Evolutionary conservation across 1,140 invertebrate species (phyloP), one percentile per base, ranked within the genome.

Genomic region (Pachypeltis micranthus): DNA sequence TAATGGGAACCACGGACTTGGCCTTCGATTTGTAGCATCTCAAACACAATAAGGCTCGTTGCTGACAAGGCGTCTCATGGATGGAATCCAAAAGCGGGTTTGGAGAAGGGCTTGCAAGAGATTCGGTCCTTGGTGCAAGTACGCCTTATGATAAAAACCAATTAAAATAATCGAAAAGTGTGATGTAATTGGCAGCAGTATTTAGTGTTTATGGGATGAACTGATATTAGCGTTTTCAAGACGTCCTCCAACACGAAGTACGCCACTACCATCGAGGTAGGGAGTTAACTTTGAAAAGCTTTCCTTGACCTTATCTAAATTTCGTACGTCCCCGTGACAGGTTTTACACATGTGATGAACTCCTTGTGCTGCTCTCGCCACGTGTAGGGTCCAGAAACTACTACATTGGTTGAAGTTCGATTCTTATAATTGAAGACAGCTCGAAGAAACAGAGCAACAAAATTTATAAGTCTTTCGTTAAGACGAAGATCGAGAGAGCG

Each of bases 161-260:
- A 73, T 55, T 7, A 72, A 26, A 1, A 70, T 29, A 0, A 57
- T 27, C 1, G 66, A 67, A 1, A 72, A 27, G 16, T 63, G 55
- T 28, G 25, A 19, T 2, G 14, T 14, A 26, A 14, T 19, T 26
- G 73, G 70, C 1, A 78, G 67, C 25, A 79, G 69, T 0, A 75
- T 69, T 0, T 75, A 76, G 68, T 77, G 73, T 59, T 76, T 77
- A 31, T 67, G 68, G 0, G 71, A 62, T 59, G 67, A 61, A 2
- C 65, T 39, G 1, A 78, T 25, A 21, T 67, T 59, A 4, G 72
- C 57, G 44, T 71, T 44, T 1, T 62, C 7, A 4, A 76, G 59
- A 44, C 74, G 63, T 4, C 76, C 74, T 4, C 75, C 73, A 4
- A 77, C 75, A 39, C 74, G 65, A 4, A 77, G 12, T 0, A 77